Evolutionary conservation across 2,888 invertebrate species (phyloP).

Genomic region (Mesorhabditis spiculigera): DNA sequence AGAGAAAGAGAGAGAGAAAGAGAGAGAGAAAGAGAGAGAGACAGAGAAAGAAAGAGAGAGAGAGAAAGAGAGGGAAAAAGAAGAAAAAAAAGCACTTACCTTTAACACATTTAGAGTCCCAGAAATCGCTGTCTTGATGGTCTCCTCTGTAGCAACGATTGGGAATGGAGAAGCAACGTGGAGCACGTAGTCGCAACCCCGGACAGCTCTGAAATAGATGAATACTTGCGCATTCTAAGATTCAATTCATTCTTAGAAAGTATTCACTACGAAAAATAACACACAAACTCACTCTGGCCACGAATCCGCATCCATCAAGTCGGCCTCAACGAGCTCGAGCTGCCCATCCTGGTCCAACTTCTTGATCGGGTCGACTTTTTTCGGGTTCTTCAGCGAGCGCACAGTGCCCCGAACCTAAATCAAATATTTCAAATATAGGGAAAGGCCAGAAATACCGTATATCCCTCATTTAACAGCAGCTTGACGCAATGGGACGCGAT

Average conservation of each 20-base stretch:
- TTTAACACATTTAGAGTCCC: conserved; percentile 42
- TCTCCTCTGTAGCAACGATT: conserved; percentile 46
- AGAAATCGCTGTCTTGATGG: conserved; percentile 35
- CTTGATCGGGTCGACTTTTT: conserved; percentile 39
- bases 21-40: no score
- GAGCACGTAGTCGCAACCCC: conserved; percentile 48
- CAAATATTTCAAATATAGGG: background rate
- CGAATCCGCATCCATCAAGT: conserved; percentile 33
- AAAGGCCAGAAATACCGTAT: conserved; percentile 56
- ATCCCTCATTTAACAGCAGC: conserved; percentile 62
- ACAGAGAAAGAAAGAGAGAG: no score
- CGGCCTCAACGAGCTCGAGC: conserved; percentile 54
- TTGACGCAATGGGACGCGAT: conserved; percentile 63
- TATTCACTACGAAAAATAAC: conserved; percentile 3
- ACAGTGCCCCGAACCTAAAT: conserved; percentile 62
- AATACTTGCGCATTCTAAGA: background rate
- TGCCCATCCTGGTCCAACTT: conserved; percentile 25
- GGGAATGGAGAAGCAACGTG: conserved; percentile 57
- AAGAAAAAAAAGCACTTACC: conserved; percentile 30
- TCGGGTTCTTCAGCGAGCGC: conserved; percentile 41
- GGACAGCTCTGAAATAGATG: conserved; percentile 36
- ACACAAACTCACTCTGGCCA: conserved; percentile 34
- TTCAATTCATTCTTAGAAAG: conserved; percentile 6
- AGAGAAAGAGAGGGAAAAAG: no score
- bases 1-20: no score